Evolutionary conservation across 2,888 invertebrate genomes (phyloP), one percentile per base, ranked within the genome.

Genomic region (Eupithecia tripunctaria): DNA sequence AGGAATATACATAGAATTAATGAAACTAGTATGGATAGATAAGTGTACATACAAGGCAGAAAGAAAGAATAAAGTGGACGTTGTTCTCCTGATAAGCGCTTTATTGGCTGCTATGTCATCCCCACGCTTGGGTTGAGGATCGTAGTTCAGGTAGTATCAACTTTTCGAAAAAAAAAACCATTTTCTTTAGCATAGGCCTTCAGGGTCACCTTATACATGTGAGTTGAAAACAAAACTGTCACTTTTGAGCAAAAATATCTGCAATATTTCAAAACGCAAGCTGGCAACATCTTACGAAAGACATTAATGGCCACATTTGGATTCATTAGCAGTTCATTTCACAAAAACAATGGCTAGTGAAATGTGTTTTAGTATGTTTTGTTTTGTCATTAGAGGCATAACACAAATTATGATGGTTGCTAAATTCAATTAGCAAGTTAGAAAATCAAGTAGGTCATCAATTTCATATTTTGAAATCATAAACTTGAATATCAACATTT

Each of bases 311-410:
- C 47, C 47, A 62, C 32, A 65, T 75, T 72, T 60, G 59, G 75
- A 18, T 67, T 79, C 68, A 79, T 79, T 78, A 79, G 71, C 65
- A 68, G 41, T 69, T 72, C 69, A 74, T 76, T 79, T 69, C 74
- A 69, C 70, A 73, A 72, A 76, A 76, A 79, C 78, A 79, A 79
- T 78, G 78, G 73, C 70, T 68, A 71, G 74, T 74, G 38, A 71
- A 75, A 78, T 25, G 71, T 72, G 62, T 59, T 65, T 70, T 63
- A 29, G 70, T 56, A 21, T 68, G 29, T 72, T 71, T 74, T 68
- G 29, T 69, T 74, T 71, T 67, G 64, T 69, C 67, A 69, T 75
- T 60, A 69, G 8, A 65, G 27, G 36, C 65, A 60, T 65, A 25
- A 41, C 21, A 14, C 12, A 7, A 41, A 64, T 38, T 10, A 25